Base-by-base conservation (phyloP, 1,140 invertebrate species). In the Armadillidium nasatum region DNA sequence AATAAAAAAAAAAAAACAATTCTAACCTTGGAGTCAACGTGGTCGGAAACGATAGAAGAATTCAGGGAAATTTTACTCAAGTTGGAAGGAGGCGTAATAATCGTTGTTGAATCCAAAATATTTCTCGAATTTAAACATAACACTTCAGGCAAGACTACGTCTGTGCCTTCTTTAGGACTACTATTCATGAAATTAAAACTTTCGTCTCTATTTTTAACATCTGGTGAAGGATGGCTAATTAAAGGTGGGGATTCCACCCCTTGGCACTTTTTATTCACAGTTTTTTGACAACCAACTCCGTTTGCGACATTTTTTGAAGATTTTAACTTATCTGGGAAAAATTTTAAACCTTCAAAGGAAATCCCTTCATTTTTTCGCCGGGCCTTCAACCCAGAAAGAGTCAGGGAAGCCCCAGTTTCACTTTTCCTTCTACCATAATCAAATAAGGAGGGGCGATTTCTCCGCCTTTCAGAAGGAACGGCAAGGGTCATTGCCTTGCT, bases 401-500 rank as follows among this genome's bases (percentile, higher is more conserved):
- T 60, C 7, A 60, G 7, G 7, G 50, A 7, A 60, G 19, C 19
- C 11, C 50, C 50, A 60, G 50, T 19, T 60, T 60, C 50, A 19
- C 50, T 60, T 7, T 60, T 60, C 7, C 50, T 60, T 60, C 50
- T 60, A 1, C 50, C 50, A 7, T 13, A 60, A 19, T 60, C 50
- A 19, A 60, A 60, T 60, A 60, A 15, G 11, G 50, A 60, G 2
- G 50, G 50, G 19, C 50, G 50, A 19, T 13, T 60, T 60, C 50
- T 60, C 50, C 50, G 11, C 50, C 50, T 2, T 19, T 60, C 50
- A 2, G 50, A 60, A 19, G 50, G 50, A 2, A 60, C 19, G 7
- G 50, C 50, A 13, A 60, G 19, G 50, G 50, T 60, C 50, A 60
- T 60, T 13, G 50, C 50, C 50, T 60, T 60, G 50, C 50, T 60